Conservation (phyloP, 1,140 invertebrate genomes). For the Cylas formicarius region DNA sequence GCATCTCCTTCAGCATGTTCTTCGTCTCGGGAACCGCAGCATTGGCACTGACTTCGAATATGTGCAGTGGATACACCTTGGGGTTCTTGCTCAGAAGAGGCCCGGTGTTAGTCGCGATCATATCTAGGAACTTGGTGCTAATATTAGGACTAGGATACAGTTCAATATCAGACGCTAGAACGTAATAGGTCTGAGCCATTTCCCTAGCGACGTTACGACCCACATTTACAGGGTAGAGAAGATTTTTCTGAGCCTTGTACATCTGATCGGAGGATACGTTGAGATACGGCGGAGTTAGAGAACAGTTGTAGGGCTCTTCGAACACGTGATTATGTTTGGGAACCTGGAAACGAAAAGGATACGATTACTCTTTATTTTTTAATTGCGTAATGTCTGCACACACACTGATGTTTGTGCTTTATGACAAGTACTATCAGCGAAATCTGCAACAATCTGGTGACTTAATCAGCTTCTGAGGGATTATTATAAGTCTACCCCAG, state of each 20-base stretch:
- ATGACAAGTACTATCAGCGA: too few species aligned
- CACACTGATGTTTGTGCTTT: too few species aligned
- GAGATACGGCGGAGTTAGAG: slow-evolving; percentile 58
- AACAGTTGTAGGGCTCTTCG: slow-evolving; percentile 60
- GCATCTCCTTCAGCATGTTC: slow-evolving; percentile 64
- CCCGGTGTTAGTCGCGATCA: slow-evolving; percentile 65
- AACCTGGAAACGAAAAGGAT: slow-evolving; percentile 46
- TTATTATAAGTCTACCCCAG: too few species aligned
- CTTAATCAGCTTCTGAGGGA: too few species aligned
- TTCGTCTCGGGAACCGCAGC: slow-evolving; percentile 65
- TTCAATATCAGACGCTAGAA: slow-evolving; percentile 83
- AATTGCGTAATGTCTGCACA: too few species aligned
- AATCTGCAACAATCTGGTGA: too few species aligned
- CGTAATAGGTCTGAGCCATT: slow-evolving; percentile 70
- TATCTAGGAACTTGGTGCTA: slow-evolving; percentile 68
- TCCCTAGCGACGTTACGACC: slow-evolving; percentile 79
- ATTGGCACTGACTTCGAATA: slow-evolving; percentile 76
- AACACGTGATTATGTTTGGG: slow-evolving; percentile 55
- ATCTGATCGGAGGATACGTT: slow-evolving; percentile 57
- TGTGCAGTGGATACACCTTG: slow-evolving; percentile 72
- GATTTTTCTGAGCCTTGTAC: slow-evolving; percentile 71
- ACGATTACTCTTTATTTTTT: too few species aligned
- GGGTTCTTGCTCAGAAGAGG: slow-evolving; percentile 59
- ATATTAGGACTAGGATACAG: slow-evolving; percentile 77
- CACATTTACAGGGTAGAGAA: slow-evolving; percentile 83